Evolutionary conservation across 2,888 invertebrate genomes (phyloP).

Genomic region (Chrysotoxum bicinctum): DNA sequence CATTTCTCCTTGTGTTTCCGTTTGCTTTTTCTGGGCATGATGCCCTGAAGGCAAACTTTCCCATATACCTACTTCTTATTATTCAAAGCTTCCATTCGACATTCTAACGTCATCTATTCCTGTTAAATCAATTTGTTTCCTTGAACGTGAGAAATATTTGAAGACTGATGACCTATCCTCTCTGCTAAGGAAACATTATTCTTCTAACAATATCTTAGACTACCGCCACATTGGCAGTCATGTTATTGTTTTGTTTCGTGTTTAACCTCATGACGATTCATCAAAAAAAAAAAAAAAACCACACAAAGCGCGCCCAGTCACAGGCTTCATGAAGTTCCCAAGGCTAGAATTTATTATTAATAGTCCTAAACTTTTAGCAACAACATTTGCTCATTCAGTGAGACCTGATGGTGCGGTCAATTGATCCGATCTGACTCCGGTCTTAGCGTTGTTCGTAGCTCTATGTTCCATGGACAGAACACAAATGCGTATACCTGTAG

Average conservation of each 20-base stretch:
- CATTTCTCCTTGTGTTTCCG: too few species aligned
- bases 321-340: constrained; percentile 5
- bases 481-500: constrained; percentile 13
- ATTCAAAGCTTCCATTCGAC: neutral
- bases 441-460: neutral
- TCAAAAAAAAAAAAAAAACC: constrained; percentile 46
- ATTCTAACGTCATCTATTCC: constrained; percentile 26
- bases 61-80: neutral
- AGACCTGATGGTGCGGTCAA: constrained; percentile 2
- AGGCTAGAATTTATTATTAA: constrained; percentile 59
- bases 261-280: constrained; percentile 36
- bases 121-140: constrained; percentile 27
- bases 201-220: constrained; percentile 28
- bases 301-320: constrained; percentile 20
- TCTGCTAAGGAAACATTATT: constrained; percentile 9
- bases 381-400: neutral
- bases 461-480: constrained; percentile 11
- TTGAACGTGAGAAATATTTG: constrained; percentile 47
- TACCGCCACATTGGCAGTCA: constrained; percentile 8
- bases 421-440: constrained; percentile 43
- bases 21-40: neutral
- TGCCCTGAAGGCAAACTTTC: neutral
- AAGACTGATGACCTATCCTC: constrained; percentile 3
- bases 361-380: constrained; percentile 6
- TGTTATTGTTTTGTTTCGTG: neutral